Percentiles rank a stretch among this genome's conserved stretches.
phyloP scores from a whole-genome alignment of 2,113 vertebrate species.

The Microcebus griseorufus region DNA sequence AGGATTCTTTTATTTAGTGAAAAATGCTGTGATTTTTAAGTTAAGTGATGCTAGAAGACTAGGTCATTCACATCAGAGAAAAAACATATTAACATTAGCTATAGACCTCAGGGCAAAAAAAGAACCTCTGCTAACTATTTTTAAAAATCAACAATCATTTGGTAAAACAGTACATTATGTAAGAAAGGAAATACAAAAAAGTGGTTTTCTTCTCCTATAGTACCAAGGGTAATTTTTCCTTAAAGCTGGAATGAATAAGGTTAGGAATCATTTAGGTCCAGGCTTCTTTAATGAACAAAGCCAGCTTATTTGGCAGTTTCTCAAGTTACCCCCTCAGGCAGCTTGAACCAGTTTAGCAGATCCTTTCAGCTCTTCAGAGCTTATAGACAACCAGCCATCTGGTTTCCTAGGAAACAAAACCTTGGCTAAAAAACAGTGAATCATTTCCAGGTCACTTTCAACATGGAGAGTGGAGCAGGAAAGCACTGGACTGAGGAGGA shows the following conservation, averaged over 20 bases:
- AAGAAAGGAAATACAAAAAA: conserved; percentile 9
- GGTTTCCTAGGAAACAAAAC: conserved; percentile 97
- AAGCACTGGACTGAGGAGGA: conserved; percentile 90
- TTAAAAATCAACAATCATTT: not conserved
- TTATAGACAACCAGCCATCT: conserved; percentile 93
- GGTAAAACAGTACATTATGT: not conserved
- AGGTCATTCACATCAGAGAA: not conserved
- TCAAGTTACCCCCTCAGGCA: conserved; percentile 94
- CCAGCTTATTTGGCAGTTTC: conserved; percentile 90
- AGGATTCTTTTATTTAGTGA: not conserved
- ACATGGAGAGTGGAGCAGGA: conserved; percentile 91
- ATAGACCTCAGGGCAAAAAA: not conserved
- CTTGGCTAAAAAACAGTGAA: conserved; percentile 92
- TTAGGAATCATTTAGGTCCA: conserved; percentile 59
- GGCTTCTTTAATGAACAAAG: conserved; percentile 78
- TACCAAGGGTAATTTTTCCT: conserved; percentile 26
- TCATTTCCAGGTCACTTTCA: conserved; percentile 96
- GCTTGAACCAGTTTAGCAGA: conserved; percentile 96
- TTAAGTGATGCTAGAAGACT: not conserved
- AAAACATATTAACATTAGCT: not conserved
- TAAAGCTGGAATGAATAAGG: conserved; percentile 34
- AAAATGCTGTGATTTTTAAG: not conserved
- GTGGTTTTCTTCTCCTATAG: not conserved
- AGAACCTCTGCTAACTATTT: not conserved
- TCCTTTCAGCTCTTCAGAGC: conserved; percentile 88